These are phyloP conservation scores for Diorhabda carinulata DNA, from an alignment of 1,140 invertebrate species.

Conservation along the genomic window DNA sequence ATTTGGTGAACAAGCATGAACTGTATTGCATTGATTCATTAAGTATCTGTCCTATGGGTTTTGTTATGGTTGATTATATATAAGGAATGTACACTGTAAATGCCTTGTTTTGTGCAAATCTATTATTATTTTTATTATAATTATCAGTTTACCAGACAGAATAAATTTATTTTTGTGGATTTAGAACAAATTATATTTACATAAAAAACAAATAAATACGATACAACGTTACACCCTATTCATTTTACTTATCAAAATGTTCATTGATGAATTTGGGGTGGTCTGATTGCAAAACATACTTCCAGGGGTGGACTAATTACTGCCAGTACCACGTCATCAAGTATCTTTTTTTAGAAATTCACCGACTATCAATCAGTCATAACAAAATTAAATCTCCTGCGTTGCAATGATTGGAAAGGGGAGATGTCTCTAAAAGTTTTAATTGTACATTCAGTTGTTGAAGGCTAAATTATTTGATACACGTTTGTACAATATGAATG, in stretches of 20 bases:
- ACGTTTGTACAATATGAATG: not conserved
- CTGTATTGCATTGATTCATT: too few relatives aligned
- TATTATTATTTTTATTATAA: too few relatives aligned
- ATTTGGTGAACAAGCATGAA: too few relatives aligned
- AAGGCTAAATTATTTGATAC: not conserved
- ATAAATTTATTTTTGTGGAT: too few relatives aligned
- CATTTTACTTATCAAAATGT: not conserved
- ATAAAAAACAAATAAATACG: too few relatives aligned
- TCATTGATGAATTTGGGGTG: not conserved
- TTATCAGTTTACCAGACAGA: too few relatives aligned
- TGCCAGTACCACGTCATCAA: not conserved
- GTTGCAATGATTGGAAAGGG: not conserved
- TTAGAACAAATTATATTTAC: too few relatives aligned
- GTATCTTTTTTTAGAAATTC: not conserved
- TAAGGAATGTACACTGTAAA: too few relatives aligned
- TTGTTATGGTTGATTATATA: too few relatives aligned
- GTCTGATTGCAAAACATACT: not conserved
- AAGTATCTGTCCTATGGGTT: too few relatives aligned
- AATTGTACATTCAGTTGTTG: not conserved
- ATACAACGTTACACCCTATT: too few relatives aligned
- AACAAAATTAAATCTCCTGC: not conserved
- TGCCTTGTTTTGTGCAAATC: too few relatives aligned
- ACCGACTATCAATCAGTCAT: not conserved
- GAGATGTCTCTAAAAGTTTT: not conserved
- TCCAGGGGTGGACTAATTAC: not conserved